phyloP scores from a whole-genome alignment of 2,113 vertebrate genomes.

The Eublepharis macularius region DNA sequence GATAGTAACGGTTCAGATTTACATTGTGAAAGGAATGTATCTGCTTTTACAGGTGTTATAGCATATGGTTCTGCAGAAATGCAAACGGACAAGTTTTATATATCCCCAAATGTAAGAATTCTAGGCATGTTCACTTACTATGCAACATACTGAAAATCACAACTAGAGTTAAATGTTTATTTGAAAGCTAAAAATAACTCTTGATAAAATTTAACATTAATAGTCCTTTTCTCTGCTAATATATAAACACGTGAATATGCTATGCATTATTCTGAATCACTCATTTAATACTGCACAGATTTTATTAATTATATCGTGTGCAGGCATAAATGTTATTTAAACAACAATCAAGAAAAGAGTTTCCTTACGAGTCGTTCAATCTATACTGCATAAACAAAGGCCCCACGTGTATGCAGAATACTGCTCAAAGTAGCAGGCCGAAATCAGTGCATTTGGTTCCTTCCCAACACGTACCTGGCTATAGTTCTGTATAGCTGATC shows the following conservation, averaged over 20 bases:
- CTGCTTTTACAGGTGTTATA: background rate
- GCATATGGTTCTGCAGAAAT: no score
- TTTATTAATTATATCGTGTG: slow-evolving; percentile 13
- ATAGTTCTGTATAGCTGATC: slow-evolving; percentile 93
- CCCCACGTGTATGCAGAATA: rapidly evolving
- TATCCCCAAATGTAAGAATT: background rate
- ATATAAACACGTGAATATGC: background rate
- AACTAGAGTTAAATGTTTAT: background rate
- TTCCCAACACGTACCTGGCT: slow-evolving; percentile 86
- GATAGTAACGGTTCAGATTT: background rate
- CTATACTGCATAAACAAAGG: background rate
- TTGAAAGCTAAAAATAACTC: background rate
- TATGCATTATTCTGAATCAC: slow-evolving; percentile 5
- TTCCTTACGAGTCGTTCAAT: background rate
- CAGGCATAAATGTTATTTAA: background rate
- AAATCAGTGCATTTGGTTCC: rapidly evolving
- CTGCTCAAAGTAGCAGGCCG: rapidly evolving
- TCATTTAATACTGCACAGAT: slow-evolving; percentile 15
- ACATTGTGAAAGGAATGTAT: background rate
- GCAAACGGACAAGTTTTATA: background rate
- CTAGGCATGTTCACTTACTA: no score
- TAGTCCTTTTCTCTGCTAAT: background rate
- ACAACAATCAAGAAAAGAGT: background rate
- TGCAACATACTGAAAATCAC: background rate
- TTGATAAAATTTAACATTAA: background rate